Evolutionary conservation across 2,797 vertebrate species (phyloP).

Genomic region (Pangasius djambal): DNA sequence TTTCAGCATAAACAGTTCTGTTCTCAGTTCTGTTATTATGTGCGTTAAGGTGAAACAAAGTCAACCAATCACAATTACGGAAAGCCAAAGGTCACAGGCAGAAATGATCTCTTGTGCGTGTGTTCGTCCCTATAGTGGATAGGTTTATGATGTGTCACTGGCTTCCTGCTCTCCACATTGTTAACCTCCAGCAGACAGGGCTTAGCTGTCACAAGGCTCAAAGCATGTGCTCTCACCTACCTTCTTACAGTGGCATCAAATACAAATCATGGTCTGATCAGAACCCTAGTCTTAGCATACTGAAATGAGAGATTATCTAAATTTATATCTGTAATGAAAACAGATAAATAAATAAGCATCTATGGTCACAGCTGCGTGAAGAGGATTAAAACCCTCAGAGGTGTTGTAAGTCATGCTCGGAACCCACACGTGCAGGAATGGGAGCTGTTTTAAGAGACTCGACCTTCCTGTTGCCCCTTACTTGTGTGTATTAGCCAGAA

Average conservation of each 20-base stretch:
- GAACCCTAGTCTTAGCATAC: not conserved
- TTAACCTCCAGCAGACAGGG: constrained; percentile 56
- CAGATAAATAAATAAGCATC: constrained; percentile 5
- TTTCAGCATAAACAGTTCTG: not conserved
- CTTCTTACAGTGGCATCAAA: not conserved
- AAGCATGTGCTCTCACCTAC: constrained; percentile 29
- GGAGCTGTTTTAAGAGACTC: constrained; percentile 47
- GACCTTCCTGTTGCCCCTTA: constrained; percentile 61
- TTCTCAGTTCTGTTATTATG: not conserved
- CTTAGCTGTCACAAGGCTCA: constrained; percentile 44
- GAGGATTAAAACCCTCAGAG: constrained; percentile 36
- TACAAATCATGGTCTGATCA: not conserved
- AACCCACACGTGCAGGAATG: constrained; percentile 53
- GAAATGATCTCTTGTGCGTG: constrained; percentile 28
- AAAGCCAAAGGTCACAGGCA: constrained; percentile 40
- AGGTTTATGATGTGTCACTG: constrained; percentile 59
- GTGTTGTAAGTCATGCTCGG: constrained; percentile 32
- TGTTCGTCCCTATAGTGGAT: constrained; percentile 26
- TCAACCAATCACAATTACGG: not conserved
- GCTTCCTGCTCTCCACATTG: constrained; percentile 58
- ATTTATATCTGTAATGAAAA: not conserved
- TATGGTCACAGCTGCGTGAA: constrained; percentile 25
- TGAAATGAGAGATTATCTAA: not conserved
- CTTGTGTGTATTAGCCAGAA: constrained; percentile 64
- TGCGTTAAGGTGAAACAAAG: not conserved